Conservation (phyloP, 2,888 invertebrate species). For the Chaetoderma sp. region DNA sequence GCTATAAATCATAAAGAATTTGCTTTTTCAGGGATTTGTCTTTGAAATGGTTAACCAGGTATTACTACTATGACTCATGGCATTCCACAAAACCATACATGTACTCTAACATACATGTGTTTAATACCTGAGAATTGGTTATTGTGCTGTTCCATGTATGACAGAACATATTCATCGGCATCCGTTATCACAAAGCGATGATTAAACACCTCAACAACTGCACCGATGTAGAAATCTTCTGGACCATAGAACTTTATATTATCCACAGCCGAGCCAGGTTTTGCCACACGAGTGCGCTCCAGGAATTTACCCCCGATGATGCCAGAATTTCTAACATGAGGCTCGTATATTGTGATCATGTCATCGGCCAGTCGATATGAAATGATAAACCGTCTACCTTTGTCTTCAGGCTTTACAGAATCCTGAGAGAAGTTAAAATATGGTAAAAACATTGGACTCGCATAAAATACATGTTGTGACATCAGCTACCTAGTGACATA, state of each 20-base stretch:
- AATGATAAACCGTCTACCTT: conserved; percentile 80
- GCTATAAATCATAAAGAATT: no score
- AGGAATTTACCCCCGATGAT: conserved; percentile 83
- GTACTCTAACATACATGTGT: no score
- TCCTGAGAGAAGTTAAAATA: conserved; percentile 71
- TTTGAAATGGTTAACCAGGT: no score
- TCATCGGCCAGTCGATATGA: conserved; percentile 83
- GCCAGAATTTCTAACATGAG: conserved; percentile 73
- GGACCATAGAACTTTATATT: conserved; percentile 83
- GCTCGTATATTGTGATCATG: conserved; percentile 81
- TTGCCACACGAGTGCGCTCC: conserved; percentile 76
- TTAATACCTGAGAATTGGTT: conserved; percentile 68
- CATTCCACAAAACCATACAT: no score
- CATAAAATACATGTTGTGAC: no score
- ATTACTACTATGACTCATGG: no score
- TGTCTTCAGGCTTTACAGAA: conserved; percentile 83
- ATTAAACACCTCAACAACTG: conserved; percentile 79
- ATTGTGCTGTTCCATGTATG: conserved; percentile 73
- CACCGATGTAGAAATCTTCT: conserved; percentile 83
- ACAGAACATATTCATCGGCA: conserved; percentile 87
- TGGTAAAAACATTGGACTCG: no score
- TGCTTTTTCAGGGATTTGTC: no score
- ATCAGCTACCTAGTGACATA: no score
- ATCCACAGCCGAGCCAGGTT: conserved; percentile 76
- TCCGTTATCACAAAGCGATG: conserved; percentile 83